Percentiles rank a stretch among this genome's conserved stretches.
phyloP scores from a whole-genome alignment of 2,888 invertebrate genomes.

The Gastrophysa polygoni region DNA sequence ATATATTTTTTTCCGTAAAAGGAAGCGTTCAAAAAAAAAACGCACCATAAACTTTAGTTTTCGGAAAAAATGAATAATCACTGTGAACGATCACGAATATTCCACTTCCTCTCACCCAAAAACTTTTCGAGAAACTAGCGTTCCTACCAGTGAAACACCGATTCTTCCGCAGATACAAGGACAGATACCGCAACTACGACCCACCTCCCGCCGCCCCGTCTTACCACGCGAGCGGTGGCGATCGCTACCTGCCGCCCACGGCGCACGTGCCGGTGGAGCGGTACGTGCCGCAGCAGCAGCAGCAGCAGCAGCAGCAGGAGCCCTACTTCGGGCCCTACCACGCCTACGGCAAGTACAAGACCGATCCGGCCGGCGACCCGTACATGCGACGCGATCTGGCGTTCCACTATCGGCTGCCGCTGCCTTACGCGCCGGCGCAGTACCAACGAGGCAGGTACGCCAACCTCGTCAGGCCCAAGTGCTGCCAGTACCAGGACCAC shows the following conservation, averaged over 20 bases:
- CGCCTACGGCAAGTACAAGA: conserved; percentile 43
- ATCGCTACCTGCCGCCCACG: conserved; percentile 70
- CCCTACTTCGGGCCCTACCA: conserved; percentile 61
- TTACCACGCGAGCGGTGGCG: conserved; percentile 41
- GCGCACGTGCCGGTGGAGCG: conserved; percentile 76
- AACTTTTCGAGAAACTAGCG: no score
- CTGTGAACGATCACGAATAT: no score
- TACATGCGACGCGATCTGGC: conserved; percentile 65
- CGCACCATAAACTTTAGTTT: no score
- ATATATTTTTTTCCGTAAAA: no score
- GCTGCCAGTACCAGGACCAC: conserved; percentile 53
- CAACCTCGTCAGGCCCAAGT: conserved; percentile 53
- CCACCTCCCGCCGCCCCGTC: conserved; percentile 27
- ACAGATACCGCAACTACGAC: conserved; percentile 29
- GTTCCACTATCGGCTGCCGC: conserved; percentile 65
- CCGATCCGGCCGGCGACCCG: conserved; percentile 57
- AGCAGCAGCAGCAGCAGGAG: conserved; percentile 64
- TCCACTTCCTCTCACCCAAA: no score
- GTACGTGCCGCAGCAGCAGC: conserved; percentile 68
- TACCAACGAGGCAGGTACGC: conserved; percentile 53
- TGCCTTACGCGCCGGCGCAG: conserved; percentile 56
- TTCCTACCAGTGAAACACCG: no score
- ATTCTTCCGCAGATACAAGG: conserved; percentile 38
- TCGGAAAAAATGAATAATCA: no score
- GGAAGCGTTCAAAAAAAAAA: no score